These are phyloP conservation scores for Exephanes ischioxanthus DNA, from an alignment of 2,888 invertebrate genomes.

Conservation along the genomic window DNA sequence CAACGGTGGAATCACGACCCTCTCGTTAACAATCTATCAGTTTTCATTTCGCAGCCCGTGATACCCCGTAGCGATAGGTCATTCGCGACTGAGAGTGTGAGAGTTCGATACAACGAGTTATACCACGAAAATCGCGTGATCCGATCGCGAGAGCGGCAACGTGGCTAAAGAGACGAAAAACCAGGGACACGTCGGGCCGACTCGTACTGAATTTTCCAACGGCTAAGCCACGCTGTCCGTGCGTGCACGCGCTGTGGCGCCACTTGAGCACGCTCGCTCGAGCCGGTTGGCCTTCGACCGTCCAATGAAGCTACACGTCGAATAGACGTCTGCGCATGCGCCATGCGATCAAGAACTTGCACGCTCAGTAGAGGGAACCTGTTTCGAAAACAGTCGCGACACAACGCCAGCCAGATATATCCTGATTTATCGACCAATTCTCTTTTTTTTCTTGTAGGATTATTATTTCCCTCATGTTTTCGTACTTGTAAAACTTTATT, in stretches of 20 bases:
- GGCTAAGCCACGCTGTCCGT: constrained; percentile 40
- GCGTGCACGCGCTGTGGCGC: constrained; percentile 61
- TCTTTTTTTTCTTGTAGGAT: not conserved
- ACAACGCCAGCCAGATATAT: not conserved
- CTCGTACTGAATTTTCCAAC: constrained; percentile 22
- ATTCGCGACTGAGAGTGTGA: constrained; percentile 28
- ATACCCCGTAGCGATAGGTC: not conserved
- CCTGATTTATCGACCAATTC: not conserved
- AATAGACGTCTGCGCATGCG: constrained; percentile 12
- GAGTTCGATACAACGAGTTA: constrained; percentile 3
- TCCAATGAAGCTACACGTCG: constrained; percentile 47
- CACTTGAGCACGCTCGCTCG: constrained; percentile 36
- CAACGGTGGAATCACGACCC: not conserved
- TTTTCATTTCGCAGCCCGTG: not conserved
- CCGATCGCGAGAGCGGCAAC: constrained; percentile 52
- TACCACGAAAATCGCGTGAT: constrained; percentile 4
- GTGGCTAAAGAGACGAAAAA: constrained; percentile 56
- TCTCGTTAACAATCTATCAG: not conserved
- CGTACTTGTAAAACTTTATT: not conserved
- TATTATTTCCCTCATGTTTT: constrained; percentile 18
- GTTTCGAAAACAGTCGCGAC: constrained; percentile 1
- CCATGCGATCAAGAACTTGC: constrained; percentile 7
- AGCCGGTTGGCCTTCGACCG: constrained; percentile 62
- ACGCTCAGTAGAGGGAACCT: not conserved
- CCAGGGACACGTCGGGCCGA: constrained; percentile 28